Base-by-base conservation (phyloP, 2,888 invertebrate genomes). In the Hypomecis atomaria region DNA sequence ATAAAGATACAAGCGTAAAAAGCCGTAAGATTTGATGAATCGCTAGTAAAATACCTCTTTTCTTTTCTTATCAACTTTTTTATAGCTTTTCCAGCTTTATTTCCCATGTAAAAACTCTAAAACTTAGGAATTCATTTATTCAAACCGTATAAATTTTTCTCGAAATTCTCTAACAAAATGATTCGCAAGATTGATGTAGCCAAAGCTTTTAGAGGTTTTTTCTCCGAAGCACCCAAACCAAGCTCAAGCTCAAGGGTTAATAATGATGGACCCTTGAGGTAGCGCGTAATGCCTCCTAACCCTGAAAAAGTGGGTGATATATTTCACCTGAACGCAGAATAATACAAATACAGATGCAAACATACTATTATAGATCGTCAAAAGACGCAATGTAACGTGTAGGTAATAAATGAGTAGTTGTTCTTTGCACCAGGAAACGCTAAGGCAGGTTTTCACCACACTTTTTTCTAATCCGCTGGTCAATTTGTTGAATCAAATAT, bases 261-360 rank as follows among this genome's bases (percentile, higher is more conserved):
- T 84, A 81, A 83, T 83, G 79, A 78, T 66, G 69, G 74, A 71
- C 75, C 77, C 77, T 76, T 69, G 73, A 59, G 71, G 69, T 69
- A 62, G 64, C 60, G 38, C 74, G 75, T 73, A 78, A 78, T 79
- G 75, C 74, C 67, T 70, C 69, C 73, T 78, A 78, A 78, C 77
- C 65, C 78, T 82, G 78, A 84, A 83, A 84, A 83, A 83, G 72
- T 76, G 71, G 67, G 60, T 69, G 38, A 76, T 79, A 78, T 79
- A 82, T 81, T 79, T 80, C 73, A 78, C 75, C 75, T 77, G 69
- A 42, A 44, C 47, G 7, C 47, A 56, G 47, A 48, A 38, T 56
- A 48, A 3, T 23, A 40, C 23, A 3, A 1, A 52, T 5, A 10
- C 23, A 52, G 40, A 52, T 4, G 13, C 7, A 5, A 7, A 52